These are phyloP conservation scores for Micrastur ruficollis DNA, from an alignment of 2,797 vertebrate genomes.

Conservation along the genomic window DNA sequence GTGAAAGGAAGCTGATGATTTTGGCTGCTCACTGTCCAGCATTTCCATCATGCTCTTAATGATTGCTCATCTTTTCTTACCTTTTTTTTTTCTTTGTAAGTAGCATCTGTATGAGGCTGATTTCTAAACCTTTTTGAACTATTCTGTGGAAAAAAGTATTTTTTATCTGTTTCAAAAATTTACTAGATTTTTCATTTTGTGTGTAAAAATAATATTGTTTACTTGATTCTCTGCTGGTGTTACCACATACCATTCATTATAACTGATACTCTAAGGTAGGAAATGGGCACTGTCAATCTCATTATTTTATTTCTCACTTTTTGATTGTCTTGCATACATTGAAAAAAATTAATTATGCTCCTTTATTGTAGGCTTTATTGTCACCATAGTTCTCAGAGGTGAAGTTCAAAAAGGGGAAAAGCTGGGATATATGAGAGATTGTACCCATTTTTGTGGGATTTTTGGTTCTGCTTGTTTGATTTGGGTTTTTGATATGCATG, in stretches of 20 bases:
- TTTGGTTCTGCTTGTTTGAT: not conserved
- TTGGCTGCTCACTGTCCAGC: rapidly evolving
- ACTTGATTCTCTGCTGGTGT: not conserved
- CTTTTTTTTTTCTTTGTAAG: not conserved
- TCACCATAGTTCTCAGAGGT: not conserved
- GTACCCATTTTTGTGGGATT: not conserved
- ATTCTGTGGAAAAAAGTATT: not conserved
- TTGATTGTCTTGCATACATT: not conserved
- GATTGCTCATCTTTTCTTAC: not conserved
- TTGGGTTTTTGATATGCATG: not conserved
- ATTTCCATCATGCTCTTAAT: not conserved
- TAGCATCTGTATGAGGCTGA: not conserved
- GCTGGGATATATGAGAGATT: not conserved
- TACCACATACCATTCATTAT: not conserved
- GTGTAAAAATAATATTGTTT: not conserved
- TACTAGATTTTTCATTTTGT: not conserved
- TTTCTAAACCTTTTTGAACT: not conserved
- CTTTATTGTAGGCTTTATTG: not conserved
- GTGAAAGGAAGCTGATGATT: not conserved
- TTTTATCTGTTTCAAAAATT: not conserved
- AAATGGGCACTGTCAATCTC: not conserved
- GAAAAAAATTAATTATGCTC: not conserved
- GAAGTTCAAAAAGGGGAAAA: not conserved
- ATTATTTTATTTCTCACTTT: not conserved
- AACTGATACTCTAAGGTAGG: not conserved